Evolutionary conservation across 2,797 vertebrate species (phyloP).

Genomic region (Clarias platycephalus): DNA sequence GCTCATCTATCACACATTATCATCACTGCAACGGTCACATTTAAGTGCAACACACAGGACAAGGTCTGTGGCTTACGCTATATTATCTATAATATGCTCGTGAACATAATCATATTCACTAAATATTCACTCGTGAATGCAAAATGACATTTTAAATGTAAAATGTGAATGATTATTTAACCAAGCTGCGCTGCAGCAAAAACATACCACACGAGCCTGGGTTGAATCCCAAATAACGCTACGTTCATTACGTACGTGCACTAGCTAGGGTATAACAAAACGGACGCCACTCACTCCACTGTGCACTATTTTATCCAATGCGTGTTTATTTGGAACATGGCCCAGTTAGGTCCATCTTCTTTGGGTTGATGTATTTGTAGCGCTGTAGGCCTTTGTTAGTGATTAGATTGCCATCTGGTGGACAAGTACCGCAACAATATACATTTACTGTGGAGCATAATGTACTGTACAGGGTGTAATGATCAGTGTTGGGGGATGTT

Average conservation of each 20-base stretch:
- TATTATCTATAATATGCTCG: not conserved
- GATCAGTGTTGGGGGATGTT: too few species aligned
- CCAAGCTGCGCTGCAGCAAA: not conserved
- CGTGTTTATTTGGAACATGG: not conserved
- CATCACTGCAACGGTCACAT: not conserved
- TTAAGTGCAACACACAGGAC: not conserved
- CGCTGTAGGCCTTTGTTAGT: not conserved
- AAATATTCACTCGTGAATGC: not conserved
- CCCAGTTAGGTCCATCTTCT: not conserved
- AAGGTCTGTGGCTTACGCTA: too few species aligned
- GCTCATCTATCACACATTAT: not conserved
- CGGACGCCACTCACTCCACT: not conserved
- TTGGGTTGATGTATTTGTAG: not conserved
- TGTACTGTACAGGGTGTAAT: not conserved
- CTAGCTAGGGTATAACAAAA: not conserved
- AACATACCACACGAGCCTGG: not conserved
- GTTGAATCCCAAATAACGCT: conserved; percentile 7
- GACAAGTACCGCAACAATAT: not conserved
- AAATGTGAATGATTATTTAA: not conserved
- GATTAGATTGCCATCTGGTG: not conserved
- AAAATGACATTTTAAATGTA: not conserved
- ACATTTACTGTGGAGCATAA: not conserved
- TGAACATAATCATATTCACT: not conserved
- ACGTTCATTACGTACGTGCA: not conserved
- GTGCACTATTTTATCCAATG: not conserved